These are phyloP conservation scores for Drosophila siamana DNA, from an alignment of 2,888 invertebrate species.

Conservation along the genomic window DNA sequence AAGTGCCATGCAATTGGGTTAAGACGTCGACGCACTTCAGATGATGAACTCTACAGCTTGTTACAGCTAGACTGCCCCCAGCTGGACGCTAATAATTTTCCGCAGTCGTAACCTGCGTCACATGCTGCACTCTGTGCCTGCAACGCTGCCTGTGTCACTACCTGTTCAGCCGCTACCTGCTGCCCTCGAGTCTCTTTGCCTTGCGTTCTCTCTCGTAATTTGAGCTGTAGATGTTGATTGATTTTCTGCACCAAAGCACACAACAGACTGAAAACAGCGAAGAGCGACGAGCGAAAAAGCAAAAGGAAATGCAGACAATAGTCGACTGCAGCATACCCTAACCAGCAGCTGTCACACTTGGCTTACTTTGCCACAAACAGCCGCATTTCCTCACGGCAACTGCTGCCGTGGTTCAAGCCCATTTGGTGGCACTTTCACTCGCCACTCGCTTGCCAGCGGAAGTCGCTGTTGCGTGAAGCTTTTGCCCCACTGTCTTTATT, in stretches of 20 bases:
- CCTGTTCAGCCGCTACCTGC: slow-evolving; percentile 1
- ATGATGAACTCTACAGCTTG: neutral
- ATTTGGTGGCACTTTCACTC: slow-evolving; percentile 68
- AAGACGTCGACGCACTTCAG: neutral
- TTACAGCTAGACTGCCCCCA: neutral
- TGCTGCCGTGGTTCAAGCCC: slow-evolving; percentile 64
- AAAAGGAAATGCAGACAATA: slow-evolving; percentile 33
- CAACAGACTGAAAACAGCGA: slow-evolving; percentile 32
- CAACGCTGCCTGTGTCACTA: neutral
- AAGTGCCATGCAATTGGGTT: slow-evolving; percentile 15
- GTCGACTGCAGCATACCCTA: slow-evolving; percentile 2
- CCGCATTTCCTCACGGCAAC: slow-evolving; percentile 18
- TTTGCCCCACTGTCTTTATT: slow-evolving; percentile 6
- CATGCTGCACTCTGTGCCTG: neutral
- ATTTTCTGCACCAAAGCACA: slow-evolving; percentile 67
- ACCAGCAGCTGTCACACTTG: neutral
- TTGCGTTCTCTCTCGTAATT: slow-evolving; percentile 45
- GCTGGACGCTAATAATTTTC: neutral
- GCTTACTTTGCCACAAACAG: slow-evolving; percentile 10
- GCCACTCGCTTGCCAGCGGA: slow-evolving; percentile 59
- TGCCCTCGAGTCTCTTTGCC: neutral
- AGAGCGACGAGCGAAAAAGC: slow-evolving; percentile 18
- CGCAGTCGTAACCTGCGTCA: neutral
- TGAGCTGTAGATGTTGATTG: slow-evolving; percentile 74
- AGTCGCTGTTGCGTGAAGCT: slow-evolving; percentile 64